Conservation (phyloP, 2,113 vertebrate genomes). For the Otolemur garnettii region DNA sequence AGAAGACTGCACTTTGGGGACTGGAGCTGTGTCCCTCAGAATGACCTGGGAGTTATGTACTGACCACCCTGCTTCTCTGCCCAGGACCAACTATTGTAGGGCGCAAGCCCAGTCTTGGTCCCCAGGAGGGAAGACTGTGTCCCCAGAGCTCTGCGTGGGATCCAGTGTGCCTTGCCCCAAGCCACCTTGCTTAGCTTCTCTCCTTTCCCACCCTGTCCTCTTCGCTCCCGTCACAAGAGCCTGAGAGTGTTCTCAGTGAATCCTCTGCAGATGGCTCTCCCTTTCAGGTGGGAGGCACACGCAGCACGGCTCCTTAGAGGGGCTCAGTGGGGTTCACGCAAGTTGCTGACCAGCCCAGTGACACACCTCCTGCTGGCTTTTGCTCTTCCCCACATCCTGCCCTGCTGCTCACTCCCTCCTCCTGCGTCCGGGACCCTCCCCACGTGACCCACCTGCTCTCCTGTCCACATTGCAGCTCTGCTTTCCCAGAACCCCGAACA, state of each 20-base stretch:
- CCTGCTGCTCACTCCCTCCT: no score
- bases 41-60: not conserved
- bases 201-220: no score
- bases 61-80: no score
- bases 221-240: fast-evolving
- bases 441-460: no score
- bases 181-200: fast-evolving
- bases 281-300: fast-evolving
- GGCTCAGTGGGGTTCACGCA: not conserved
- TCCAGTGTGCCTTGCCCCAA: fast-evolving
- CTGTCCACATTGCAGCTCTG: no score
- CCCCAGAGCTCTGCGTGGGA: not conserved
- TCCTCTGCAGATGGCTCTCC: not conserved
- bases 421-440: not conserved
- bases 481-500: not conserved
- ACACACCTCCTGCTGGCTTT: no score
- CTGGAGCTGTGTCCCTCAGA: no score
- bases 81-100: not conserved
- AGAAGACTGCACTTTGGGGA: not conserved
- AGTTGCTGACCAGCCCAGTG: no score
- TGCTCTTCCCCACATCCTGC: fast-evolving
- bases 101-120: not conserved
- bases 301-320: not conserved
- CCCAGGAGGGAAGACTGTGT: no score
- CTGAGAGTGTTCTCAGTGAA: fast-evolving